phyloP scores from a whole-genome alignment of 2,888 invertebrate genomes.

The Heliothis peltigera region DNA sequence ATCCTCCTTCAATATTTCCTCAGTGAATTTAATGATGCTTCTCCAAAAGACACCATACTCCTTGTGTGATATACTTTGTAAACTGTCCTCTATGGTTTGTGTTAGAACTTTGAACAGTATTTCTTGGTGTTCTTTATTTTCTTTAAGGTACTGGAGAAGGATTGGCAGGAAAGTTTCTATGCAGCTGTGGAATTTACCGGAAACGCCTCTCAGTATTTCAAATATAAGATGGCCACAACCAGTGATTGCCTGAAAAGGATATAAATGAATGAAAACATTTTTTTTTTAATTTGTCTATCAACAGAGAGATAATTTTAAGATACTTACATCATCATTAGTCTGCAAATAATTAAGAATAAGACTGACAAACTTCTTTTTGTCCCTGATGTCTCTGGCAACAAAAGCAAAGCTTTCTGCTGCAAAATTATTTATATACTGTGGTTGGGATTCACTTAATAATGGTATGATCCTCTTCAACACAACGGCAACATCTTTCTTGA shows the following conservation, averaged over 20 bases:
- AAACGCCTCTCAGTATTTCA: conserved; percentile 95
- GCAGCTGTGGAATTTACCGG: conserved; percentile 96
- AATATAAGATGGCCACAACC: conserved; percentile 97
- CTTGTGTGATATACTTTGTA: conserved; percentile 90
- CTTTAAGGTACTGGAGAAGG: conserved; percentile 91
- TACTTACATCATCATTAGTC: conserved; percentile 92
- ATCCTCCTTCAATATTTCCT: conserved; percentile 79
- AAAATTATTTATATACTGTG: conserved; percentile 96
- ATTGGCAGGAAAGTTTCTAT: conserved; percentile 92
- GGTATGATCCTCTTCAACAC: conserved; percentile 93
- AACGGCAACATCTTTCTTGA: conserved; percentile 94
- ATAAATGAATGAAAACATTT: neutral
- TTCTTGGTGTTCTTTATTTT: conserved; percentile 85
- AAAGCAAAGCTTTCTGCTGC: conserved; percentile 99
- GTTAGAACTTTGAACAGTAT: conserved; percentile 91
- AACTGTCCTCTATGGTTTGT: conserved; percentile 91
- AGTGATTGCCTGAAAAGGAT: conserved; percentile 90
- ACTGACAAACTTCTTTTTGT: conserved; percentile 93
- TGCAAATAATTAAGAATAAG: conserved; percentile 92
- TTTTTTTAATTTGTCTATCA: no score
- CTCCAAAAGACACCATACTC: conserved; percentile 92
- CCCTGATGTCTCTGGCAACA: conserved; percentile 96
- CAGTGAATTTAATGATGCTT: conserved; percentile 77
- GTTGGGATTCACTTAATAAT: conserved; percentile 93
- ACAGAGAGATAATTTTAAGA: neutral